phyloP scores from a whole-genome alignment of 2,888 invertebrate species.

The Allophyes oxyacanthae region DNA sequence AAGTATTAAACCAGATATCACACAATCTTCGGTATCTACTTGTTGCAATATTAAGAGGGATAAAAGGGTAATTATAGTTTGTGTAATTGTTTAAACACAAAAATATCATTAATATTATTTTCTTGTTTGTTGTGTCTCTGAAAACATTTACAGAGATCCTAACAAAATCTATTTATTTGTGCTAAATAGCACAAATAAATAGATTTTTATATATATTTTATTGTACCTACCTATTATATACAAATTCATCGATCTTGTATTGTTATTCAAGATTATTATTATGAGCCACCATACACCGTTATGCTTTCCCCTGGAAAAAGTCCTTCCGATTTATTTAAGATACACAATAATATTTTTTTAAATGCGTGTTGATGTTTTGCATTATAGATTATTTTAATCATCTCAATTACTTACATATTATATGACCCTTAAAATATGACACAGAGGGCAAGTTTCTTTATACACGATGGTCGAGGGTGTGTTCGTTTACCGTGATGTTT shows the following conservation, averaged over 20 bases:
- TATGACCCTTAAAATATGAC: slow-evolving; percentile 5
- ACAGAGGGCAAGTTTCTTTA: slow-evolving; percentile 6
- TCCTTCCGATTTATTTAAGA: not conserved
- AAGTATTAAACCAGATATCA: slow-evolving; percentile 31
- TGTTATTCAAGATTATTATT: no score
- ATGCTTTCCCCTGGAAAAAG: no score
- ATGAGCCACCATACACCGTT: no score
- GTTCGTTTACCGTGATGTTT: slow-evolving; percentile 57
- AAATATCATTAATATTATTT: slow-evolving; percentile 13
- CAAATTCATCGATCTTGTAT: no score
- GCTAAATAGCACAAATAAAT: not conserved
- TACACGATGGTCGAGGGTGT: slow-evolving; percentile 23
- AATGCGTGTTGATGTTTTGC: not conserved
- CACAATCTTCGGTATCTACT: slow-evolving; percentile 25
- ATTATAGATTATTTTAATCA: not conserved
- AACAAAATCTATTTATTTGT: slow-evolving; percentile 18
- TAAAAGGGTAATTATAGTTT: no score
- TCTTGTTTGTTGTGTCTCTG: slow-evolving; percentile 21
- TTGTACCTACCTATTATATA: no score
- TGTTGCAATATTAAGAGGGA: slow-evolving; percentile 6
- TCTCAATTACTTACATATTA: no score
- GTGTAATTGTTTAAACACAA: slow-evolving; percentile 15
- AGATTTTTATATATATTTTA: no score
- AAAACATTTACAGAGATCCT: slow-evolving; percentile 39
- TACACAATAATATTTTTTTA: slow-evolving; percentile 7